Conservation (phyloP, 2,797 vertebrate species). For the Betta splendens region DNA sequence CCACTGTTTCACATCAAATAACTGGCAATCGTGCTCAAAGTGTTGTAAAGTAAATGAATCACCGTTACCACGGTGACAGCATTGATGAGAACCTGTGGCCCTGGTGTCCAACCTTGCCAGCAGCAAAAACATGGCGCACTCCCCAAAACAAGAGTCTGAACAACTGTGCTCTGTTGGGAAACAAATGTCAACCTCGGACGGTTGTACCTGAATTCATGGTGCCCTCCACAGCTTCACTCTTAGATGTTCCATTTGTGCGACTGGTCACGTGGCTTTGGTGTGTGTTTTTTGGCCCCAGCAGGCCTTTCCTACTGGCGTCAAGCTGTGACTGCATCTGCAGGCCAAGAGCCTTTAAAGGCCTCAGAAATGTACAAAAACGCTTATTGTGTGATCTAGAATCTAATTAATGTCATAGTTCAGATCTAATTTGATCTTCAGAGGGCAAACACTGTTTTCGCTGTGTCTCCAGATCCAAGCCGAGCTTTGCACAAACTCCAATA, state of each 20-base stretch:
- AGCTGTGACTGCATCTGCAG: too few species aligned
- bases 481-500: background rate
- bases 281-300: background rate
- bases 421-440: background rate
- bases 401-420: slow-evolving; percentile 9
- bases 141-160: background rate
- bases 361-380: too few species aligned
- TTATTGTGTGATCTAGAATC: too few species aligned
- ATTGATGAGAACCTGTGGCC: slow-evolving; percentile 4
- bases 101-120: background rate
- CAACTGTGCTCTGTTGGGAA: too few species aligned
- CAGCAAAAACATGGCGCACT: slow-evolving; percentile 4
- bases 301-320: background rate
- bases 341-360: too few species aligned
- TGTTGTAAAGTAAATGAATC: slow-evolving; percentile 3
- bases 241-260: background rate
- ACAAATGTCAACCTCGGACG: too few species aligned
- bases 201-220: too few species aligned
- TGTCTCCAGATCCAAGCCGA: background rate
- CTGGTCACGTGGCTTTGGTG: too few species aligned
- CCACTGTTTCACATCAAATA: slow-evolving; percentile 22
- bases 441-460: background rate
- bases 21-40: slow-evolving; percentile 31
- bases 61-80: slow-evolving; percentile 27
- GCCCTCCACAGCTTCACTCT: background rate